Percentiles rank a stretch among this genome's conserved stretches.
Conservation (phyloP, 2,113 vertebrate genomes). For the Hassar affinis region DNA sequence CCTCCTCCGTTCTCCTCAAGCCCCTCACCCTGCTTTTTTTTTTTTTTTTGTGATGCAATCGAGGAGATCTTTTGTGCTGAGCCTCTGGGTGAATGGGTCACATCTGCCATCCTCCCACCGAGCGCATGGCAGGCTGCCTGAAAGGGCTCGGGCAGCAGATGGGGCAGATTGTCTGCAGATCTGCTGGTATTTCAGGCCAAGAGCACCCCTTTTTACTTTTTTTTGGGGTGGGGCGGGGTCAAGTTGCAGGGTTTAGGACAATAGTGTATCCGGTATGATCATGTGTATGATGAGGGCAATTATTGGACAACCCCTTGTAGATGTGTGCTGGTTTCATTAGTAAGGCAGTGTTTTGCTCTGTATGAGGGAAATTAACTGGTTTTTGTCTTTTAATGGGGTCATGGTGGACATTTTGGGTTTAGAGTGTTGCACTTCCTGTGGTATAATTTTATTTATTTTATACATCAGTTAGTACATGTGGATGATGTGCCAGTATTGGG, state of each 20-base stretch:
- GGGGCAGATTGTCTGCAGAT: constrained; percentile 50
- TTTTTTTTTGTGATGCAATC: constrained; percentile 68
- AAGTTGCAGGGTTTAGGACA: neutral
- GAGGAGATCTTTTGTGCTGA: constrained; percentile 72
- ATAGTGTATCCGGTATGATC: neutral
- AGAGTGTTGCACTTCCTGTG: neutral
- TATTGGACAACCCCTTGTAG: neutral
- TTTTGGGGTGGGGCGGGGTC: neutral
- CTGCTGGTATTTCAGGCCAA: constrained; percentile 1
- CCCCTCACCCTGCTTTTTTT: constrained; percentile 61
- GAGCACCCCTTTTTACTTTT: neutral
- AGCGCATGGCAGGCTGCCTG: constrained; percentile 44
- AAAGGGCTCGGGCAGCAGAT: constrained; percentile 62
- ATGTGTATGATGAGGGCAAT: neutral
- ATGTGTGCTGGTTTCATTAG: neutral
- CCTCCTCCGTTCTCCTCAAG: constrained; percentile 45
- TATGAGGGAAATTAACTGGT: neutral
- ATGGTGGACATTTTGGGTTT: neutral
- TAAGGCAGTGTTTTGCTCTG: neutral
- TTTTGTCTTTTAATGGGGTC: neutral
- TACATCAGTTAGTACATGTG: neutral
- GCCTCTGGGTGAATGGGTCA: constrained; percentile 71
- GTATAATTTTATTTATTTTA: neutral
- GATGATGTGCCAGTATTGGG: neutral
- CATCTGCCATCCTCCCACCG: constrained; percentile 72